Base-by-base conservation (phyloP, 2,797 vertebrate genomes). In the Glossophaga mutica region DNA sequence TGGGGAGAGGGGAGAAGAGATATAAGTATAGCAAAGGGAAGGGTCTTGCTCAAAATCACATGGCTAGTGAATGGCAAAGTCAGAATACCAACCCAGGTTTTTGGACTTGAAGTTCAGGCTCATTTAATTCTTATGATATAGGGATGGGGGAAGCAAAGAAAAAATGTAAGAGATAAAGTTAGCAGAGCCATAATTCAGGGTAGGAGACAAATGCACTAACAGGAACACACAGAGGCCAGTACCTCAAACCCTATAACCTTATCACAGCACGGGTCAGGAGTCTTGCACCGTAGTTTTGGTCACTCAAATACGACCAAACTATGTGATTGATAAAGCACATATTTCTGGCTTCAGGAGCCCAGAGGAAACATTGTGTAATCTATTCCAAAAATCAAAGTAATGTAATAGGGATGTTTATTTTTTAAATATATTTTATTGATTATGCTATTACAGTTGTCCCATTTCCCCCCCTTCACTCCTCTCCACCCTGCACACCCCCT, bases 371-470 rank as follows among this genome's bases (percentile, higher is more conserved):
- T 91, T 94, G 91, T 70, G n/a, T 90, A 52, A 70, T 46, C 90
- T 89, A 81, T 85, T 92, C 9, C 79, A 74, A 87, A 87, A 57
- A 92, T 52, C 77, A 90, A 90, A 77, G 46, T 42, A 24, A 87
- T 21, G 21, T 79, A 90, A 79, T 81, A 26, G 81, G 16, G 18
- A 15, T 12, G 82, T 85, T 89, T 37, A 34, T 48, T 48, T 48
- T 48, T 48, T 48, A 48, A 48, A 48, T 48, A 48, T 48, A 48
- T 48, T 48, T 48, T 48, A 48, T 48, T 48, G 46, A 48, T 48
- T 48, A 48, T 15, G 46, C 46, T 48, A 48, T 48, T 48, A 48
- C 46, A 48, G 46, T 48, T 48, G 46, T 48, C 14, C 46, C 46
- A 48, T 48, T 48, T 48, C 46, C 46, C 46, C 46, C 46, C 46